Base-by-base conservation (phyloP, 2,113 vertebrate species). In the Phasianus colchicus region DNA sequence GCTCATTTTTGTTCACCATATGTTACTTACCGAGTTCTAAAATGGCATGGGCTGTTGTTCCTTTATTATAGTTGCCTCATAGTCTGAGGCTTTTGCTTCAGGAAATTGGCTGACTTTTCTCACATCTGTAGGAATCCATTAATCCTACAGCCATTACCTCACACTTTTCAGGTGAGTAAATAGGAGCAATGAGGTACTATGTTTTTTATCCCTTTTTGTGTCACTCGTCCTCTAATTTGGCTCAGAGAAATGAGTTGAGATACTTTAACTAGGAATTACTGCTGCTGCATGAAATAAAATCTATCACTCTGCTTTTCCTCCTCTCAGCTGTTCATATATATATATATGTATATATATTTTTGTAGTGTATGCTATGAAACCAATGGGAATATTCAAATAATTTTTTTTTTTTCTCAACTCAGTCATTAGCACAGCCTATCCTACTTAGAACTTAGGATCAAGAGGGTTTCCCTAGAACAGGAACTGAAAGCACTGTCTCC, bases 31-130 rank as follows among this genome's bases (percentile, higher is more conserved):
- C 2, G 21, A 40, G 38, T 55, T 81, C 89, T 88, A 65, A 88
- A 86, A 83, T 61, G 30, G 30, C 36, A 18, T 14, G 14, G 7
- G 6, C 40, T 74, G 34, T 50, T 71, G 9, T 52, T 77, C 54
- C 27, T 87, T 85, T 83, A 69, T 74, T 47, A 27, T 70, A 83
- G 16, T 27, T 89, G 36, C 27, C 36, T 42, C 29, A 9, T 7
- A 2, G 32, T 63, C 6, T 42, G 58, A 87, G 18, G 15, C 4
- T 91, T 83, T 95, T 83, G 40, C 85, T 13, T 74, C 60, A 86
- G 42, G 76, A 94, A 93, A 88, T 83, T 74, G 30, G 72, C 24
- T 86, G 42, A 43, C 76, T 91, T 92, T 91, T 60, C 55, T 88
- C 30, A 45, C 38, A 60, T 77, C 64, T 80, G 13, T 67, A 67